Percentiles rank a stretch among this genome's conserved stretches.
Evolutionary conservation across 2,797 vertebrate species (phyloP).

Genomic region (Lycodopsis pacificus): DNA sequence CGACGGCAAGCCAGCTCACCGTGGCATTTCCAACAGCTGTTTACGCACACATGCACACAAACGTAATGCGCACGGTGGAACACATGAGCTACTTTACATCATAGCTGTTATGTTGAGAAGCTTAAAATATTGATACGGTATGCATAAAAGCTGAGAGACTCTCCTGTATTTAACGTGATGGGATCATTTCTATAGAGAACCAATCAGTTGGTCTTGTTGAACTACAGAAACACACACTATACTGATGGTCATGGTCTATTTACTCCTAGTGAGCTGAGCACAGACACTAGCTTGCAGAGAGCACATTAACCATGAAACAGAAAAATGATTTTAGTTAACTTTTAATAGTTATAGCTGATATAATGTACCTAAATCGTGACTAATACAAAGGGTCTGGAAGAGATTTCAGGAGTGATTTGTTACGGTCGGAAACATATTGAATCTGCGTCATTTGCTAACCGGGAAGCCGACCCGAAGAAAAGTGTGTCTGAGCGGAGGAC

Average conservation of each 20-base stretch:
- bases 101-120: not conserved
- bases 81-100: not conserved
- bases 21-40: constrained; percentile 75
- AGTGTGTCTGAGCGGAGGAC: not conserved
- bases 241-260: not conserved
- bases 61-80: constrained; percentile 21
- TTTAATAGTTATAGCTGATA: not conserved
- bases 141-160: not conserved
- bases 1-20: constrained; percentile 61
- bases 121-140: not conserved
- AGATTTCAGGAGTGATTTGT: not conserved
- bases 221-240: not conserved
- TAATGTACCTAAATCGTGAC: not conserved
- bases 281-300: not conserved
- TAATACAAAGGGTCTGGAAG: not conserved
- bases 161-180: not conserved
- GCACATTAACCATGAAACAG: not conserved
- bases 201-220: not conserved
- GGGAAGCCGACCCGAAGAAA: not conserved
- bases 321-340: not conserved
- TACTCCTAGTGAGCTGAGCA: not conserved
- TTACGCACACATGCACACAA: constrained; percentile 54
- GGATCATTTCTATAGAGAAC: not conserved
- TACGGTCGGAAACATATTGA: not conserved
- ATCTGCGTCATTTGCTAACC: not conserved